Evolutionary conservation across 2,113 vertebrate genomes (phyloP).

Genomic region (Motacilla tschutschensis): DNA sequence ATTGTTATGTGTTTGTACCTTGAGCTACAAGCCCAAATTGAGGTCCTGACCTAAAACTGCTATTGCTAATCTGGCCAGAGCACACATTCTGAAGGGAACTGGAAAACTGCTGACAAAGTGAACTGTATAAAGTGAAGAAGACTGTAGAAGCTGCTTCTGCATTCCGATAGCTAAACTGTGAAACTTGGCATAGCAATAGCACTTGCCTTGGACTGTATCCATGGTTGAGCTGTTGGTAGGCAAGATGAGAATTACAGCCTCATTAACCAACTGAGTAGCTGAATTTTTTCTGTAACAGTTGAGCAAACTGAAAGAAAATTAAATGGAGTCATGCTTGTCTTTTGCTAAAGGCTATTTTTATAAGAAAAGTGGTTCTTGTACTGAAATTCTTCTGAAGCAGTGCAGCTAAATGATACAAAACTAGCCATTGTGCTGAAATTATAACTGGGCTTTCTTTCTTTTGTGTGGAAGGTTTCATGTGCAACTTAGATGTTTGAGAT

Average conservation of each 20-base stretch:
- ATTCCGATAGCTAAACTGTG: constrained; percentile 22
- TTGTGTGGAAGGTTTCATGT: neutral
- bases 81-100: neutral
- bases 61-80: neutral
- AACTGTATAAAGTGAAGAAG: neutral
- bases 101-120: constrained; percentile 1
- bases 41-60: neutral
- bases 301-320: constrained; percentile 17
- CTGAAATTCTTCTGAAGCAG: neutral
- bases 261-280: constrained; percentile 21
- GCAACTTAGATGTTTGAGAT: neutral
- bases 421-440: neutral
- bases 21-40: neutral
- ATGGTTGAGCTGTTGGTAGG: constrained; percentile 19
- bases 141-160: constrained; percentile 6
- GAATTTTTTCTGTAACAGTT: neutral
- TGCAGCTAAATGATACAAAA: neutral
- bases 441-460: neutral
- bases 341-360: neutral
- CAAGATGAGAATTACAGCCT: constrained; percentile 34
- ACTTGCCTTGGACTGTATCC: constrained; percentile 14
- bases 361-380: neutral
- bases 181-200: constrained; percentile 18
- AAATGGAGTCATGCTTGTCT: neutral
- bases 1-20: neutral